phyloP scores from a whole-genome alignment of 2,113 vertebrate species.

The Sitta europaea region DNA sequence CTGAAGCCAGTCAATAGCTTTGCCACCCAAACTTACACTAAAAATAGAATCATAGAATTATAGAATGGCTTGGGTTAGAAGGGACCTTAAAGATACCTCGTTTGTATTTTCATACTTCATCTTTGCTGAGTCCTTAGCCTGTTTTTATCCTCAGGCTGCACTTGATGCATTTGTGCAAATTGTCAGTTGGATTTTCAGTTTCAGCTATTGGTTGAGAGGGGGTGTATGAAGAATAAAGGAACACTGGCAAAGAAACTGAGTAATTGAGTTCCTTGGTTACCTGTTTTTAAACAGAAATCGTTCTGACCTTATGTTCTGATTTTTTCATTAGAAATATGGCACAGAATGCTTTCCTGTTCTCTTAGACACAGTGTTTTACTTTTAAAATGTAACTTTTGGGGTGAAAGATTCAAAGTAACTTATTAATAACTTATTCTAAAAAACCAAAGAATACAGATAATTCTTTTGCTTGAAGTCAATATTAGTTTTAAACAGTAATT shows the following conservation, averaged over 20 bases:
- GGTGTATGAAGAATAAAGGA: not conserved
- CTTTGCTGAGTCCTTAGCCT: not conserved
- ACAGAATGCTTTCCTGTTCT: not conserved
- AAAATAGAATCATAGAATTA: not conserved
- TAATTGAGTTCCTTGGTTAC: not conserved
- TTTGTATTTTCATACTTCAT: not conserved
- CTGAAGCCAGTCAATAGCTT: not conserved
- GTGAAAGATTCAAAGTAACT: not conserved
- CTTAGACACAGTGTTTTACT: not conserved
- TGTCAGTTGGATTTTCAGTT: not conserved
- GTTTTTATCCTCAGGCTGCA: not conserved
- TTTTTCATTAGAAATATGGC: not conserved
- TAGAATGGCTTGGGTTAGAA: not conserved
- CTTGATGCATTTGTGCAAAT: not conserved
- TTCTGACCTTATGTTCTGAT: not conserved
- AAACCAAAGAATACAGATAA: not conserved
- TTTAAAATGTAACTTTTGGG: not conserved
- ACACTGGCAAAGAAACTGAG: not conserved
- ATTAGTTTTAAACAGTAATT: not conserved
- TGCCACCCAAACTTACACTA: not conserved
- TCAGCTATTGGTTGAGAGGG: not conserved
- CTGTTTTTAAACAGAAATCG: not conserved
- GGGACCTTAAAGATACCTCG: not conserved
- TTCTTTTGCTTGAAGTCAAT: not conserved
- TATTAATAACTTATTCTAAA: conserved; percentile 1